Conservation (phyloP, 1,140 invertebrate species). For the Neodiprion pinetum region DNA sequence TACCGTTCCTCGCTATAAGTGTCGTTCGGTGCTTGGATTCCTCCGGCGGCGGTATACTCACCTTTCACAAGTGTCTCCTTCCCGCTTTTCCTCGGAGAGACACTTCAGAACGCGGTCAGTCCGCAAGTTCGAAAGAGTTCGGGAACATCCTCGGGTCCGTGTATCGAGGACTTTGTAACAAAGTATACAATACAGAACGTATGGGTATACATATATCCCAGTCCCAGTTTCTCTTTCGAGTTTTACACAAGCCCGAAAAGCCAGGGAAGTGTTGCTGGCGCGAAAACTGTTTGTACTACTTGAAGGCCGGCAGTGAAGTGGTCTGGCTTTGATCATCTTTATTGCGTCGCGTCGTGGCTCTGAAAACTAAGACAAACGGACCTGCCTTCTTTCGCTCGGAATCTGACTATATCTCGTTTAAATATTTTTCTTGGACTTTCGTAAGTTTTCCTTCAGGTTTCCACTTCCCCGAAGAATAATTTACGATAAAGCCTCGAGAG, state of each 20-base stretch:
- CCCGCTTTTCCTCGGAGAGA: not conserved
- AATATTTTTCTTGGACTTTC: constrained; percentile 50
- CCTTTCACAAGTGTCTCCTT: not conserved
- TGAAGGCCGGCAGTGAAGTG: not conserved
- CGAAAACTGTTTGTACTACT: constrained; percentile 9
- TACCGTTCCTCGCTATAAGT: not conserved
- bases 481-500: not conserved
- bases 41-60: not conserved
- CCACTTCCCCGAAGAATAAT: not conserved
- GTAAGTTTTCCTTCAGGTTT: constrained; percentile 1
- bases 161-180: not conserved
- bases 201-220: not conserved
- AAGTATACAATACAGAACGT: not conserved
- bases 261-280: not conserved
- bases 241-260: not conserved
- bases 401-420: constrained; percentile 43
- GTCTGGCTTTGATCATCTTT: constrained; percentile 36
- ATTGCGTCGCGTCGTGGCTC: constrained; percentile 29
- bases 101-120: not conserved
- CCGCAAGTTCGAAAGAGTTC: not conserved
- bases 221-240: not conserved
- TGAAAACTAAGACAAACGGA: constrained; percentile 37
- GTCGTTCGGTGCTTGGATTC: not conserved
- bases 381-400: constrained; percentile 23
- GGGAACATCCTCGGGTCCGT: not conserved